A percentile compares a stretch with the other conserved stretches of the same genome.
phyloP scores from a whole-genome alignment of 2,113 vertebrate genomes.

The Ptychochromis oligacanthus region DNA sequence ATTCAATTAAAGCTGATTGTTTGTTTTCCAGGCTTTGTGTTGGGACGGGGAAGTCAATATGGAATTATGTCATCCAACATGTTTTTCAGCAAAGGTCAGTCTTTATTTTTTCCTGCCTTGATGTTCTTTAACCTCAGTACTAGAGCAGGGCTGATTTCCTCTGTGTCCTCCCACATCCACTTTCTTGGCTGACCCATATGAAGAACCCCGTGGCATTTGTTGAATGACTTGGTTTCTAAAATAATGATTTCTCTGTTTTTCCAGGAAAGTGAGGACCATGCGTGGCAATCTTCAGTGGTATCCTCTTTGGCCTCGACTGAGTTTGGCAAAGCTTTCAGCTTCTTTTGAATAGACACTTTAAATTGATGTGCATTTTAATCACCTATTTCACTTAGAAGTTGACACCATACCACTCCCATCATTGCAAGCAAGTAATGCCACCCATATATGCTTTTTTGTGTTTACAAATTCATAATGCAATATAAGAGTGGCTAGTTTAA shows the following conservation, averaged over 20 bases:
- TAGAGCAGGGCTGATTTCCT: background rate
- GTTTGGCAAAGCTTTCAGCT: background rate
- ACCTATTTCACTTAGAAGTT: background rate
- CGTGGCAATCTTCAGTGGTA: conserved; percentile 83
- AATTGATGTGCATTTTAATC: background rate
- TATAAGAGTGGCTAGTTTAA: too few relatives aligned
- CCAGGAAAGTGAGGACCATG: conserved; percentile 77
- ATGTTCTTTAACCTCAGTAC: background rate
- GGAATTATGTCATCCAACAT: conserved; percentile 79
- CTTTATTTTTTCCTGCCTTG: background rate
- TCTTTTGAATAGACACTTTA: background rate
- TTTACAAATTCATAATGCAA: too few relatives aligned
- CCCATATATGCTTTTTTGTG: too few relatives aligned
- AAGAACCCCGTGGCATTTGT: background rate
- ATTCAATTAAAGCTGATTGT: background rate
- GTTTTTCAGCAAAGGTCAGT: conserved; percentile 77
- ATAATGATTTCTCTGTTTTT: background rate
- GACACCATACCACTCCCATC: too few relatives aligned
- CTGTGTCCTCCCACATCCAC: background rate
- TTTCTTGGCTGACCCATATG: background rate
- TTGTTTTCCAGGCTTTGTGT: conserved; percentile 75
- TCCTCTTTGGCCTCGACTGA: conserved; percentile 55
- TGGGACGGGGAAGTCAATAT: conserved; percentile 79
- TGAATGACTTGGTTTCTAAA: background rate
- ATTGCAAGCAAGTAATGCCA: too few relatives aligned